Conservation (phyloP, 1,140 invertebrate genomes). For the Macrosteles quadrilineatus region DNA sequence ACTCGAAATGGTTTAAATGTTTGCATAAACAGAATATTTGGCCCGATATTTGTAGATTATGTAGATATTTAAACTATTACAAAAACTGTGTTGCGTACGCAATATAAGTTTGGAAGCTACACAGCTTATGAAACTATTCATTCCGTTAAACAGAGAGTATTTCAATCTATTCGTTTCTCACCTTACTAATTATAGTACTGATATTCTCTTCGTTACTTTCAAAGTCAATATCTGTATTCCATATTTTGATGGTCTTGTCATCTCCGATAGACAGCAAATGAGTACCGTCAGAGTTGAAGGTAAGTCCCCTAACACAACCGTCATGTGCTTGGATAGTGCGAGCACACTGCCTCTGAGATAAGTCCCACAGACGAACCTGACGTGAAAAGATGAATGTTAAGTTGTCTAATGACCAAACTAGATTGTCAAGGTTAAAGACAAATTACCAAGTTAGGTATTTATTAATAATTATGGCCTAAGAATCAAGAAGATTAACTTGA, state of each 20-base stretch:
- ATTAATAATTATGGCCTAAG: neutral
- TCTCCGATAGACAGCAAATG: conserved; percentile 85
- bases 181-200: conserved; percentile 76
- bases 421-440: neutral
- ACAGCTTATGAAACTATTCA: too few relatives aligned
- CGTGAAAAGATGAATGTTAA: conserved; percentile 16
- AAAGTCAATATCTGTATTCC: conserved; percentile 61
- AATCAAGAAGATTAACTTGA: neutral
- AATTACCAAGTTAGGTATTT: too few relatives aligned
- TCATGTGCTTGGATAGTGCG: conserved; percentile 86
- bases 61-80: too few relatives aligned
- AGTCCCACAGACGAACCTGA: conserved; percentile 86
- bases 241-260: conserved; percentile 95
- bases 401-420: neutral
- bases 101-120: too few relatives aligned
- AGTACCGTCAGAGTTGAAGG: conserved; percentile 61
- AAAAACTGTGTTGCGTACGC: too few relatives aligned
- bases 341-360: conserved; percentile 71
- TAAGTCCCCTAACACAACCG: conserved; percentile 83
- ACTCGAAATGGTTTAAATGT: too few relatives aligned
- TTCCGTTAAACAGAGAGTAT: too few relatives aligned
- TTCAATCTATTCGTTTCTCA: conserved; percentile 40
- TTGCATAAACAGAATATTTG: too few relatives aligned
- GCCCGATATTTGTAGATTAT: too few relatives aligned
- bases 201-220: conserved; percentile 66